Evolutionary conservation across 64 coral and sea anemone genomes (phyloP).

Genomic region (Montipora sp.): DNA sequence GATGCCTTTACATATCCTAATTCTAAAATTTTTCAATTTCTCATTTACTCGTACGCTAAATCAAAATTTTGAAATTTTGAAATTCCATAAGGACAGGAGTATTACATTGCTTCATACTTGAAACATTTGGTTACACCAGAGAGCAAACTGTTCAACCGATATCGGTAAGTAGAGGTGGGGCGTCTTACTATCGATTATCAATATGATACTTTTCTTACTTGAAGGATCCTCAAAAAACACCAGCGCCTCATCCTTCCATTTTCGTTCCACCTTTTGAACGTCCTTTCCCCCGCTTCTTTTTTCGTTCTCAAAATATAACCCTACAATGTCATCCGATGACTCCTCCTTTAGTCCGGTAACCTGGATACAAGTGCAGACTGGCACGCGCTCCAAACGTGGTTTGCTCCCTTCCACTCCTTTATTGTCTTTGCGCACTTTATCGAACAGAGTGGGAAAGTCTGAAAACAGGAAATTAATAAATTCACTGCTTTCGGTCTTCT

Average conservation of each 20-base stretch:
- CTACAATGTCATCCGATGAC: conserved; percentile 44
- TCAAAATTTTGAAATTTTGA: too few species aligned
- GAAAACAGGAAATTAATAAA: too few species aligned
- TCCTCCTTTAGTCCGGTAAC: conserved; percentile 50
- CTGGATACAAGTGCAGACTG: conserved; percentile 59
- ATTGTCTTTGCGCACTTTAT: conserved; percentile 19
- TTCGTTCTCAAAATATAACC: conserved; percentile 69
- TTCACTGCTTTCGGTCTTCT: too few species aligned
- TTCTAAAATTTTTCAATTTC: too few species aligned
- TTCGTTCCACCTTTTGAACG: conserved; percentile 50
- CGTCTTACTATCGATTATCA: neutral
- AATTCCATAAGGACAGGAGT: too few species aligned
- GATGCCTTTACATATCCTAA: too few species aligned
- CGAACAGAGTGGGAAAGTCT: conserved; percentile 42
- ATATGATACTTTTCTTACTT: conserved; percentile 3
- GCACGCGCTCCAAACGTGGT: conserved; percentile 45
- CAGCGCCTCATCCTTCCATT: neutral
- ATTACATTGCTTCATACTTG: too few species aligned
- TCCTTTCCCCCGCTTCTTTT: conserved; percentile 54
- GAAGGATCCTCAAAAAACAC: conserved; percentile 58
- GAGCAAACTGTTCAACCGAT: too few species aligned
- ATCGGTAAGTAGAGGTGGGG: too few species aligned
- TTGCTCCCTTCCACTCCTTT: conserved; percentile 56
- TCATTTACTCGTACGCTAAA: too few species aligned
- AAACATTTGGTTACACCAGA: too few species aligned